phyloP scores from a whole-genome alignment of 2,113 vertebrate species.

The Pipa parva region DNA sequence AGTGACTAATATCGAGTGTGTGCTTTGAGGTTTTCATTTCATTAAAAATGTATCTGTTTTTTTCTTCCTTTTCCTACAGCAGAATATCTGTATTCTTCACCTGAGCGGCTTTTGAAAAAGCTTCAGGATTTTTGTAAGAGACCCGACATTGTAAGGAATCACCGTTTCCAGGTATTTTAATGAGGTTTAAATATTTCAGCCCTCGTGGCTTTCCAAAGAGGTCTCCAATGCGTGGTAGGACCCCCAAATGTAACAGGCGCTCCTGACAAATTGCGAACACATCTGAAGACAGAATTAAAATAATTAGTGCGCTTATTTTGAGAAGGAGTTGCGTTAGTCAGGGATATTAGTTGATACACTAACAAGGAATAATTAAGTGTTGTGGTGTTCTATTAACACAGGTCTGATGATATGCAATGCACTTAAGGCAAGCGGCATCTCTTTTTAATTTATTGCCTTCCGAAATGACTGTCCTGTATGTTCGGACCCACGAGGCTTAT shows the following conservation, averaged over 20 bases:
- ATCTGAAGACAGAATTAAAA: conserved; percentile 53
- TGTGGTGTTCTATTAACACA: conserved; percentile 75
- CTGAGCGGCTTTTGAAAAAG: conserved; percentile 88
- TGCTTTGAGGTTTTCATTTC: conserved; percentile 98
- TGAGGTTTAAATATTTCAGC: conserved; percentile 1
- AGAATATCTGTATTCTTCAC: conserved; percentile 93
- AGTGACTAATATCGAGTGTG: conserved; percentile 99
- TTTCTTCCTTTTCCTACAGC: conserved; percentile 89
- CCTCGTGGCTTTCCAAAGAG: no score
- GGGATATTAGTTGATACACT: conserved; percentile 74
- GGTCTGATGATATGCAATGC: conserved; percentile 72
- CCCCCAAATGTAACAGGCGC: neutral
- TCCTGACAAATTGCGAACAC: neutral
- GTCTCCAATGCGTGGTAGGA: neutral
- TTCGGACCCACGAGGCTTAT: conserved; percentile 73
- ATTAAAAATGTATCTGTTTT: conserved; percentile 97
- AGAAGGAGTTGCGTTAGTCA: conserved; percentile 65
- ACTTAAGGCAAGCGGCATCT: conserved; percentile 69
- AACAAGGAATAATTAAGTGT: conserved; percentile 81
- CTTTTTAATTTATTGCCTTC: conserved; percentile 73
- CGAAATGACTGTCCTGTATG: conserved; percentile 75
- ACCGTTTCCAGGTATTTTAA: conserved; percentile 78
- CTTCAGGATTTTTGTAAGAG: conserved; percentile 84
- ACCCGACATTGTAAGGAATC: conserved; percentile 76
- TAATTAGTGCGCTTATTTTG: conserved; percentile 74